Base-by-base conservation (phyloP, 1,140 invertebrate species). In the Penaeus chinensis region DNA sequence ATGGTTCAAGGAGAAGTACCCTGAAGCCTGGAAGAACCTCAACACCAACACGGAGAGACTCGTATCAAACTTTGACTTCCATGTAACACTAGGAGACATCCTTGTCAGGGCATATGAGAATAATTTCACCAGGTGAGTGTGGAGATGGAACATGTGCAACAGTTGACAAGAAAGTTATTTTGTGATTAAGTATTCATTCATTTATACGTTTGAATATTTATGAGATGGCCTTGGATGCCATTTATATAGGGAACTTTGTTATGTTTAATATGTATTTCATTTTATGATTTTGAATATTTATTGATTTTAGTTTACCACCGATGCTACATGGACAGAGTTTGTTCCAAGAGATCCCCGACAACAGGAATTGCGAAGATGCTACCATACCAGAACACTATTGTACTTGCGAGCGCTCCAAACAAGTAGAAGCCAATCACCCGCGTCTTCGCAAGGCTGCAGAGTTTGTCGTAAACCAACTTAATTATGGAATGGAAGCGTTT, bases 1-100 rank as follows among this genome's bases (percentile, higher is more conserved):
- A 60, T 95, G 94, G 92, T 96, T 97, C 90, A 92, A 93, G 32
- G 89, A 94, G 19, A 93, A 94, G 42, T 95, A 96, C 91, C 94
- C 94, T 0, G 91, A 93, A 42, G 94, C 95, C 2, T 94, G 94
- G 76, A 90, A 93, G 24, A 96, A 96, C 89, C 91, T 99, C 20
- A 92, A 92, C 82, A 91, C 91, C 19, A 99, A 99, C 90, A 83
- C 91, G 22, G 86, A 91, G 11, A 90, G 92, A 62, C 89, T 93
- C 13, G 92, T 92, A 20, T 93, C 93, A 4, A 93, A 92, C 16
- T 93, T 93, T 91, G 93, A 94, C 89, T 90, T 93, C 19, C 92
- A 93, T 84, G 92, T 91, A 77, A 93, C 93, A 10, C 88, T 93
- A 11, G 16, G 24, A 27, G 71, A 74, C 13, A 74, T 74, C n/a